Percentiles rank a stretch among this genome's conserved stretches.
Evolutionary conservation across 2,797 vertebrate genomes (phyloP).

Genomic region (Pteropus rufus): DNA sequence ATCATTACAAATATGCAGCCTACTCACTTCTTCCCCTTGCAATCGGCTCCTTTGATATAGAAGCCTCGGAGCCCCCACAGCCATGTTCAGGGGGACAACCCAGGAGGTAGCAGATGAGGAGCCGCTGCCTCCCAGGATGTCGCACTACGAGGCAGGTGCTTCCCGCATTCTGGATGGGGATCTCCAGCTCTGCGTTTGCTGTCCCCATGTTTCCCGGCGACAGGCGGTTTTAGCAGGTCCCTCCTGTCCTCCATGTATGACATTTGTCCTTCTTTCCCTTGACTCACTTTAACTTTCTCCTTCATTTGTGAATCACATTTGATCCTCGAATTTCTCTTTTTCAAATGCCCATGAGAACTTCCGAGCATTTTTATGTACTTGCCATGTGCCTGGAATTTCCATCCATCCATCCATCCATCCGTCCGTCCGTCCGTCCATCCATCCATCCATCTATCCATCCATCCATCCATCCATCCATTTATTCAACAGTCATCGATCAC

Average conservation of each 20-base stretch:
- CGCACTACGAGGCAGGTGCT: neutral
- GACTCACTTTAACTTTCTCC: neutral
- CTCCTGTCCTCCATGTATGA: rapidly evolving
- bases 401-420: neutral
- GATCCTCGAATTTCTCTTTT: neutral
- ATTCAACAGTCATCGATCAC: neutral
- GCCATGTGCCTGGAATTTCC: neutral
- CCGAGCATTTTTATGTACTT: neutral
- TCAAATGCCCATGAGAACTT: neutral
- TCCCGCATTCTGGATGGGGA: rapidly evolving
- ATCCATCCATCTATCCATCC: neutral
- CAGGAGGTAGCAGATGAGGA: neutral
- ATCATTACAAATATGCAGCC: rapidly evolving
- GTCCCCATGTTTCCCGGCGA: rapidly evolving
- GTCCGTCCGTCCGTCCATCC: neutral
- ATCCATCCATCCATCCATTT: neutral
- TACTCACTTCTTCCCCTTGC: neutral
- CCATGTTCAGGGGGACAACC: rapidly evolving
- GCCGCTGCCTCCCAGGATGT: neutral
- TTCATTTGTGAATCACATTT: neutral
- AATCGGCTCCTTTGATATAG: neutral
- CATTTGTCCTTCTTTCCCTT: neutral
- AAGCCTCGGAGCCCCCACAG: neutral
- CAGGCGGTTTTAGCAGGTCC: rapidly evolving
- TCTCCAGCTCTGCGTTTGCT: rapidly evolving